These are phyloP conservation scores for Fregata magnificens DNA, from an alignment of 2,113 vertebrate genomes.

Conservation along the genomic window DNA sequence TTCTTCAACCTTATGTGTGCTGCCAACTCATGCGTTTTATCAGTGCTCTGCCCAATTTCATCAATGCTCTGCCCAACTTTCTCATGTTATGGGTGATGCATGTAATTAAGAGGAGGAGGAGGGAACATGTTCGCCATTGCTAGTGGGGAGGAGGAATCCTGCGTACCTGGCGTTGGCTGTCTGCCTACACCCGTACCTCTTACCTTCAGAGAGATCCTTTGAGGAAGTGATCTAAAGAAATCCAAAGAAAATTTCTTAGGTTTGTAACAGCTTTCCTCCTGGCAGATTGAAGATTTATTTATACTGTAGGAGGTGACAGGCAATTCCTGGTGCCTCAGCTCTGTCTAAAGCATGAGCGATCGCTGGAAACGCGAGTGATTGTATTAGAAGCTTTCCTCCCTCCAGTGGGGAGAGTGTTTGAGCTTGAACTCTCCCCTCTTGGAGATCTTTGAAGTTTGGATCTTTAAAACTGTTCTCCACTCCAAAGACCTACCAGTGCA, in stretches of 20 bases:
- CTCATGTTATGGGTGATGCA: neutral
- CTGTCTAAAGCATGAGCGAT: neutral
- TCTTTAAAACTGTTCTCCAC: neutral
- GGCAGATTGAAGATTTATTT: constrained; percentile 16
- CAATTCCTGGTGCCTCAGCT: constrained; percentile 18
- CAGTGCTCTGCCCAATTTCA: neutral
- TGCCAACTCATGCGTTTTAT: neutral
- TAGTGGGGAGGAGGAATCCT: neutral
- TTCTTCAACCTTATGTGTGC: neutral
- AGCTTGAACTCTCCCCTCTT: neutral
- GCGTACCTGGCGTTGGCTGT: neutral
- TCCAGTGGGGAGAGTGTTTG: neutral
- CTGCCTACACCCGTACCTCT: neutral
- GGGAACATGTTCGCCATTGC: fast-evolving
- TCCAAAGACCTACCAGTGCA: neutral
- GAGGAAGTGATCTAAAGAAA: neutral
- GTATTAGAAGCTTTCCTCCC: neutral
- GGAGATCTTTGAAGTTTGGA: constrained; percentile 22
- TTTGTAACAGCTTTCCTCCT: constrained; percentile 18
- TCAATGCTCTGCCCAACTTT: neutral
- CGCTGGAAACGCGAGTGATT: neutral
- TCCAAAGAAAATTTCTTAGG: neutral
- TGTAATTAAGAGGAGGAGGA: neutral
- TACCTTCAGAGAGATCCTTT: neutral
- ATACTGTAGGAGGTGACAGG: constrained; percentile 2